Evolutionary conservation across 92 coral and sea anemone genomes (phyloP), one percentile per base, ranked within the genome.

Genomic region (Palythoa grandiflora): DNA sequence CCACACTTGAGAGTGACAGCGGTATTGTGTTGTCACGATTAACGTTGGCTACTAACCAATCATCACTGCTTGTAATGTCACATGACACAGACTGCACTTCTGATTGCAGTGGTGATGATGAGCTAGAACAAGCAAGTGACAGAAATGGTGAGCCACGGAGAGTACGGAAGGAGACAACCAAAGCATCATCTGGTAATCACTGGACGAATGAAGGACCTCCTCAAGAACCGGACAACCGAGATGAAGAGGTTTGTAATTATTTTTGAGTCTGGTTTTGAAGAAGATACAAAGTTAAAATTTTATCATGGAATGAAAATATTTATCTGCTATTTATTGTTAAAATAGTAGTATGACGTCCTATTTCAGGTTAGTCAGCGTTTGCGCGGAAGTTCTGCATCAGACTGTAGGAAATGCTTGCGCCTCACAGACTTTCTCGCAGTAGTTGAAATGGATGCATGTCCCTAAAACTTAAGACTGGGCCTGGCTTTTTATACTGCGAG

Each of bases 21-120:
- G 78, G 54, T 13, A 73, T 73, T 39, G 78, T 40, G 55, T 39
- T 73, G 54, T 73, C 78, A 73, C 3, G 53, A 16, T 28, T 16
- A 79, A 38, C 71, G 16, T 5, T 15, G 16, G 71, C n/a, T 38
- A 39, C 40, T 63, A 79, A 79, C 84, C 84, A 59, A 19, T 38
- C 84, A 19, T 79, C 84, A 37, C 71, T 79, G 84, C n/a, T 79
- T 13, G 44, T 79, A 38, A 79, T 63, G 71, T 79, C 84, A 79
- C 84, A 79, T 59, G 84, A 79, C 71, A 79, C 84, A 60, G 84
- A 79, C 71, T 79, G 10, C 7, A 50, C 6, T 55, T 50, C 68
- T 36, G 81, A 77, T 77, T 57, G 66, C 72, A 38, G 53, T 36
- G 7, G 6, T 59, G 52, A 17, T 36, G 84, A 79, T 38, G 60